A percentile compares a stretch with the other conserved stretches of the same genome.
Evolutionary conservation across 2,113 vertebrate species (phyloP).

Genomic region (Thamnophis sirtalis): DNA sequence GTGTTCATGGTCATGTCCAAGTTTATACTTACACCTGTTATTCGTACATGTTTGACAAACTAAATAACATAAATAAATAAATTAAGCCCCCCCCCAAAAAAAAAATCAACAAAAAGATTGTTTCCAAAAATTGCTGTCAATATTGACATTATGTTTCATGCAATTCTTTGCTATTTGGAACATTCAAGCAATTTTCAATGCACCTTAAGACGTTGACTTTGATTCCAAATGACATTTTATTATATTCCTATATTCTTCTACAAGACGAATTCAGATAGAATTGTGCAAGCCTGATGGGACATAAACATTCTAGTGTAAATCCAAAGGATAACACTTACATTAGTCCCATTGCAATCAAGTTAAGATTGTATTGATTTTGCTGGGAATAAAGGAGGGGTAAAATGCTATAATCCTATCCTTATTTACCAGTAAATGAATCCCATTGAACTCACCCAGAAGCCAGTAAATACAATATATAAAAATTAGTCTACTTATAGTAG

Average conservation of each 20-base stretch:
- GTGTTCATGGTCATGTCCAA: too few relatives aligned
- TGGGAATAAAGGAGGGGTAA: neutral
- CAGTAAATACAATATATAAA: neutral
- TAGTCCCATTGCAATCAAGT: neutral
- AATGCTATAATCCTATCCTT: neutral
- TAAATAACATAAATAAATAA: too few relatives aligned
- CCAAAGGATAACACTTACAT: neutral
- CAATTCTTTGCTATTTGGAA: conserved; percentile 26
- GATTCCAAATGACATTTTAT: neutral
- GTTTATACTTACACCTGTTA: too few relatives aligned
- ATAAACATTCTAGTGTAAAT: neutral
- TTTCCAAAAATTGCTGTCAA: neutral
- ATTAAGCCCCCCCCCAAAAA: neutral
- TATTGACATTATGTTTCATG: conserved; percentile 5
- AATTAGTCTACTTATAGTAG: neutral
- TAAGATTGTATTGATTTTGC: neutral
- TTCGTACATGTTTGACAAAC: too few relatives aligned
- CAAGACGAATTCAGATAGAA: neutral
- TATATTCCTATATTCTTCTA: neutral
- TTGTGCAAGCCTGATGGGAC: neutral
- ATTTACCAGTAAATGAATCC: neutral
- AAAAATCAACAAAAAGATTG: neutral
- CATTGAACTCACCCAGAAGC: neutral
- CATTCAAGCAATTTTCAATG: neutral
- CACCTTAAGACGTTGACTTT: neutral